Conservation (phyloP, 2,113 vertebrate genomes). For the Ahaetulla prasina region DNA sequence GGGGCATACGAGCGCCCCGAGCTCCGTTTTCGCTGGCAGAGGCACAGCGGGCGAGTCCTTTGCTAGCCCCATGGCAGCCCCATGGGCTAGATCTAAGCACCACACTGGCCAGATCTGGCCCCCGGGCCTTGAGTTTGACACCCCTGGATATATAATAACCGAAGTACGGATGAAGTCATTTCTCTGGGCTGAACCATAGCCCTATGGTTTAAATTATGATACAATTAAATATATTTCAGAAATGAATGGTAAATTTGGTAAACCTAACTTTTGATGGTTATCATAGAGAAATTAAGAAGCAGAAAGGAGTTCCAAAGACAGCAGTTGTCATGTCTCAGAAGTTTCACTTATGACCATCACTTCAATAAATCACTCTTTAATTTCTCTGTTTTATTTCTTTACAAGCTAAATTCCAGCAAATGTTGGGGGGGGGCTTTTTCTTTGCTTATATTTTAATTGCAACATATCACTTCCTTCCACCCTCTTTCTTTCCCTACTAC, state of each 20-base stretch:
- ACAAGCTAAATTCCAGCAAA: neutral
- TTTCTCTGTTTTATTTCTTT: neutral
- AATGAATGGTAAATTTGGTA: neutral
- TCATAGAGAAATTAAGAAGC: neutral
- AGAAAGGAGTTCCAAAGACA: neutral
- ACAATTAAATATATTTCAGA: neutral
- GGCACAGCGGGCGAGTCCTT: too few species aligned
- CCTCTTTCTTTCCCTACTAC: neutral
- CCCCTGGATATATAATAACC: neutral
- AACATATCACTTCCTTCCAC: neutral
- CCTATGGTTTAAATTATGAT: neutral
- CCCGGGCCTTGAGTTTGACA: too few species aligned
- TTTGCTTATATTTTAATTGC: neutral
- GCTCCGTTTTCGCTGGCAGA: too few species aligned
- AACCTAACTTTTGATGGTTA: neutral
- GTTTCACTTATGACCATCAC: neutral
- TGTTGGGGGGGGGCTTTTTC: neutral
- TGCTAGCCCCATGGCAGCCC: too few species aligned
- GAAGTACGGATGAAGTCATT: neutral
- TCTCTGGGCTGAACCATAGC: neutral
- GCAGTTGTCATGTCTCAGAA: neutral
- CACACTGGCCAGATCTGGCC: too few species aligned
- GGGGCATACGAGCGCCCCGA: too few species aligned
- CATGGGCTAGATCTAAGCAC: too few species aligned
- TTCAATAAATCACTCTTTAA: neutral